Base-by-base conservation (phyloP, 2,888 invertebrate species). In the Spisula solida region DNA sequence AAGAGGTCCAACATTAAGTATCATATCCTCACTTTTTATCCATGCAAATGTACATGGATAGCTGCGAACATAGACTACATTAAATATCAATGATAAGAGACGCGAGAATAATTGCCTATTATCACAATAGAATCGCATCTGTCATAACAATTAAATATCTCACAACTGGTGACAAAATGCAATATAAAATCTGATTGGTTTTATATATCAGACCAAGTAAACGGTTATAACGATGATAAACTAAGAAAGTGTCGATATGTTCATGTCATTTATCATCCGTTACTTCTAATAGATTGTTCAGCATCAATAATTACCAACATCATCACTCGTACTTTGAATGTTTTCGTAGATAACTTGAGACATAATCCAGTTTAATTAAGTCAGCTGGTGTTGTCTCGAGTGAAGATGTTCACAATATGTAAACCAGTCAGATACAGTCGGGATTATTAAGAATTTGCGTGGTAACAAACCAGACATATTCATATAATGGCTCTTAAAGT, bases 221-320 rank as follows among this genome's bases (percentile, higher is more conserved):
- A 56, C 56, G 56, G n/a, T n/a, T 66, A 66, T 66, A 66, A 25
- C 25, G 60, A 66, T 25, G 60, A 66, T 66, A n/a, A 10, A 66
- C 25, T 25, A 66, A 66, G 60, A 66, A 66, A 25, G 8, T n/a
- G n/a, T 10, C n/a, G 60, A 66, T 66, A 66, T 66, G 0, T 66
- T 20, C 60, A 25, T 66, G 60, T 10, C 60, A 25, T 66, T 12
- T 25, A 66, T 66, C 60, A 12, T 66, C 60, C 60, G n/a, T 66
- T 10, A 66, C 25, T 8, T 25, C 10, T 66, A 25, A 66, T 25
- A 25, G 20, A 25, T 66, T 66, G 25, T 25, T 25, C 10, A n/a
- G 10, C 20, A 66, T 66, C 60, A 66, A 66, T 66, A 66, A 25
- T 56, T n/a, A 5, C 56, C 6, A 56, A n/a, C 56, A 56, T 20